Evolutionary conservation across 2,888 invertebrate species (phyloP).

Genomic region (Heliconius ismenius): DNA sequence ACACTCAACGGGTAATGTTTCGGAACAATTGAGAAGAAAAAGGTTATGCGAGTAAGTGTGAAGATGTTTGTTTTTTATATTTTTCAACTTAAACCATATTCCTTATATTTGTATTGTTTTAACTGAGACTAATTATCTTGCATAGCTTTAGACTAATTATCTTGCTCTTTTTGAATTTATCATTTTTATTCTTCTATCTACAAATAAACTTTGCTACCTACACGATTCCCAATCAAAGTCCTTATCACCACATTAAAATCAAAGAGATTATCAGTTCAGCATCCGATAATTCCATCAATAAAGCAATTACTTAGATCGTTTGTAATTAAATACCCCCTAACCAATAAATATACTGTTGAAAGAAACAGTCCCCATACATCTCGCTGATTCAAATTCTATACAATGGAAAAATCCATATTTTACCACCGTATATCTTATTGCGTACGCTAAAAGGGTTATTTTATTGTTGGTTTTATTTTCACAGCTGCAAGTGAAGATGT

Average conservation of each 20-base stretch:
- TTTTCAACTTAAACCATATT: too few species aligned
- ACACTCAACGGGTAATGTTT: too few species aligned
- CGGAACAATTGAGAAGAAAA: too few species aligned
- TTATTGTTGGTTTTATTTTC: slow-evolving; percentile 32
- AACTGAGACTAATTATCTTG: too few species aligned
- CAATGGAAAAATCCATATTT: slow-evolving; percentile 22
- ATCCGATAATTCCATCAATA: slow-evolving; percentile 53
- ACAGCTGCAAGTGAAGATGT: slow-evolving; percentile 44
- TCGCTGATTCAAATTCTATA: slow-evolving; percentile 42
- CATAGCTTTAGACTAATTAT: too few species aligned
- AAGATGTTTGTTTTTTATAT: too few species aligned
- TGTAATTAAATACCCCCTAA: slow-evolving; percentile 68
- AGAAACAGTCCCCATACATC: slow-evolving; percentile 62
- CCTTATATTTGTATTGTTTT: too few species aligned
- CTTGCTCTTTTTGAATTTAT: too few species aligned
- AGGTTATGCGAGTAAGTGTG: too few species aligned
- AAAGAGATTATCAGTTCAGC: slow-evolving; percentile 32
- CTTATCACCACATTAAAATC: slow-evolving; percentile 31
- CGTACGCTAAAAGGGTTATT: slow-evolving; percentile 23
- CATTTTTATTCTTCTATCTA: not conserved
- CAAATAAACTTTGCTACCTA: not conserved
- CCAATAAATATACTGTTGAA: slow-evolving; percentile 68
- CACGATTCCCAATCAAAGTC: not conserved
- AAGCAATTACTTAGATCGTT: slow-evolving; percentile 68
- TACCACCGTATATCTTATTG: slow-evolving; percentile 41